Percentiles rank a stretch among this genome's conserved stretches.
Conservation (phyloP, 2,888 invertebrate genomes). For the Acanthacorydalis orientalis region DNA sequence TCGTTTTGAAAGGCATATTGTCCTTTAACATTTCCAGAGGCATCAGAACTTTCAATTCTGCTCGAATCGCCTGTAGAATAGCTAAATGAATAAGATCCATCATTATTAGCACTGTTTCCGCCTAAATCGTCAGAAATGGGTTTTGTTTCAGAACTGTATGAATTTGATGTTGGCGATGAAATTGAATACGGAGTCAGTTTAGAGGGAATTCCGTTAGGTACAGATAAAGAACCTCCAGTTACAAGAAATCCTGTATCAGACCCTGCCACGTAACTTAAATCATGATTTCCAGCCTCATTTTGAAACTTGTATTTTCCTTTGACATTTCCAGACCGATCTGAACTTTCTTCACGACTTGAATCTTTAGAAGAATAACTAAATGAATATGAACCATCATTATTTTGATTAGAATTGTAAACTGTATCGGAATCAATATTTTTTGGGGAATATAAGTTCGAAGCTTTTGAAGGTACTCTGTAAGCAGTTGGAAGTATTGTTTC, state of each 20-base stretch:
- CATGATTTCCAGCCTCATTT: conserved; percentile 13
- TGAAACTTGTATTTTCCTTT: conserved; percentile 15
- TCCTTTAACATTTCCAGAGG: conserved; percentile 16
- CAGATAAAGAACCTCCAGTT: conserved; percentile 22
- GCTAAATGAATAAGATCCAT: conserved; percentile 18
- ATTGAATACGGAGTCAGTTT: not conserved
- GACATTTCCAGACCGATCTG: conserved; percentile 15
- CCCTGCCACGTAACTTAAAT: conserved; percentile 14
- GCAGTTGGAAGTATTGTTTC: conserved; percentile 8
- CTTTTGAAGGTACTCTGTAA: conserved; percentile 12
- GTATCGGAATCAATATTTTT: not conserved
- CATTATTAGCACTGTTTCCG: conserved; percentile 3
- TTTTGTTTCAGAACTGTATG: no score
- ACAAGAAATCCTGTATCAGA: conserved; percentile 16
- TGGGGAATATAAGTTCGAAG: conserved; percentile 4
- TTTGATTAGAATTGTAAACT: not conserved
- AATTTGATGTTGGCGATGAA: not conserved
- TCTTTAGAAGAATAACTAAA: conserved; percentile 14
- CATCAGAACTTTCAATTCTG: conserved; percentile 16
- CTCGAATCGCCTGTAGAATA: conserved; percentile 16
- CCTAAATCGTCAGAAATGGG: not conserved
- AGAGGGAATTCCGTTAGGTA: conserved; percentile 11
- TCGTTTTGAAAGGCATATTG: conserved; percentile 15
- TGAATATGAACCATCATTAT: conserved; percentile 16
- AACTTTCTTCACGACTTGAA: conserved; percentile 14